These are phyloP conservation scores for Drosophila siamana DNA, from an alignment of 2,888 invertebrate species.

Conservation along the genomic window DNA sequence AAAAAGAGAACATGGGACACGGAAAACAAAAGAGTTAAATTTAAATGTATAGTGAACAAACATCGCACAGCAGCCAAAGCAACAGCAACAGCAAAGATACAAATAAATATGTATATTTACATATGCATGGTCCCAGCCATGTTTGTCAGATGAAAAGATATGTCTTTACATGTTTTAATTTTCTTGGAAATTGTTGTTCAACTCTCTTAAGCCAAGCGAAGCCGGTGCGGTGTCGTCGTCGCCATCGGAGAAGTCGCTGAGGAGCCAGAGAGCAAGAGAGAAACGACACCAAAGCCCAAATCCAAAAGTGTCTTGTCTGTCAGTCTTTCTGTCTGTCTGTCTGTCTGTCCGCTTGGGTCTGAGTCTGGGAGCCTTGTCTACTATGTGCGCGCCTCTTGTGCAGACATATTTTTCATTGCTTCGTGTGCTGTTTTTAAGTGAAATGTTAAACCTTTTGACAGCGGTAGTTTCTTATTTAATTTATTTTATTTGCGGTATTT, in stretches of 20 bases:
- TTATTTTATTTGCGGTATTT: slow-evolving; percentile 81
- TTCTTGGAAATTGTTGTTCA: slow-evolving; percentile 81
- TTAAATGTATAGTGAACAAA: slow-evolving; percentile 60
- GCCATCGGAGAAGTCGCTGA: neutral
- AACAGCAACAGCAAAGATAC: slow-evolving; percentile 30
- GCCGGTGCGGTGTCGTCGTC: slow-evolving; percentile 1
- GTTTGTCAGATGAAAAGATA: slow-evolving; percentile 82
- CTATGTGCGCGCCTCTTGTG: slow-evolving; percentile 14
- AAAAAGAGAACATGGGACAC: slow-evolving; percentile 10
- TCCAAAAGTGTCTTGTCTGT: slow-evolving; percentile 36
- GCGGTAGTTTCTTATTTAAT: slow-evolving; percentile 81
- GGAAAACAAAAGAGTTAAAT: slow-evolving; percentile 66
- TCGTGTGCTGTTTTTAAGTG: slow-evolving; percentile 73
- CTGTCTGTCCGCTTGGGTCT: neutral
- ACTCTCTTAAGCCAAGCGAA: slow-evolving; percentile 51
- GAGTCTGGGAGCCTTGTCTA: slow-evolving; percentile 36
- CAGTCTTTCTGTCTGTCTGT: slow-evolving; percentile 5
- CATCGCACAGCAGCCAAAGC: slow-evolving; percentile 41
- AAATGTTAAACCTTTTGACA: slow-evolving; percentile 80
- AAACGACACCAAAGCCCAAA: slow-evolving; percentile 46
- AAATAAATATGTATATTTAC: slow-evolving; percentile 59
- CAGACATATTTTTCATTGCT: slow-evolving; percentile 54
- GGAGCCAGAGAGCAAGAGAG: slow-evolving; percentile 7
- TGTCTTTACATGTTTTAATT: slow-evolving; percentile 82
- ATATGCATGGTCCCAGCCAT: slow-evolving; percentile 67